These are phyloP conservation scores for Pocota personata DNA, from an alignment of 2,888 invertebrate genomes.

Conservation along the genomic window DNA sequence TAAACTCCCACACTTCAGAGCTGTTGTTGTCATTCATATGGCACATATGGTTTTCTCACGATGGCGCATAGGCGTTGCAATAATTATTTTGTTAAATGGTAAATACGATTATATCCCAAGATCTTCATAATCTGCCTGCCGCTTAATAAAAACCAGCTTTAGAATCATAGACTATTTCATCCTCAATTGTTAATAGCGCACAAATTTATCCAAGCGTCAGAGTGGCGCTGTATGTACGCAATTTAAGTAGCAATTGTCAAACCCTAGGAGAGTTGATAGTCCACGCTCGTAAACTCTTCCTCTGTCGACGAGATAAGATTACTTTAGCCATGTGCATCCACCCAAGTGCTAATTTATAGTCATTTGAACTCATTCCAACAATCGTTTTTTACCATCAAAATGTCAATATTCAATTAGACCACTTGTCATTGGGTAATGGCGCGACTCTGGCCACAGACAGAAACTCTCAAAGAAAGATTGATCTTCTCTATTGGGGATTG, in stretches of 20 bases:
- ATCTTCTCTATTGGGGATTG: conserved; percentile 45
- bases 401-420: conserved; percentile 72
- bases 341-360: conserved; percentile 67
- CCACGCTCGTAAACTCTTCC: conserved; percentile 40
- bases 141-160: conserved; percentile 27
- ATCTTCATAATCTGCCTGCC: conserved; percentile 36
- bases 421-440: conserved; percentile 61
- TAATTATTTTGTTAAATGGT: conserved; percentile 11
- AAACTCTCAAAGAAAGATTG: conserved; percentile 45
- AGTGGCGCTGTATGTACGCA: conserved; percentile 65
- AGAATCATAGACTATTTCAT: conserved; percentile 36
- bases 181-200: conserved; percentile 65
- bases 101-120: conserved; percentile 18
- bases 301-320: conserved; percentile 60
- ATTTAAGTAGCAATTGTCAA: conserved; percentile 56
- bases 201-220: conserved; percentile 61
- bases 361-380: conserved; percentile 72
- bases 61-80: conserved; percentile 31
- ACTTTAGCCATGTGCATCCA: conserved; percentile 58
- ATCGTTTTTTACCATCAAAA: conserved; percentile 74
- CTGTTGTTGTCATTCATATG: background rate
- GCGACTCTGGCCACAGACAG: conserved; percentile 18
- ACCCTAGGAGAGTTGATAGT: conserved; percentile 11
- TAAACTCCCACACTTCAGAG: background rate
- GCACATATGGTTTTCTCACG: conserved; percentile 34